These are phyloP conservation scores for Platorchestia sp. DNA, from an alignment of 1,140 invertebrate species.

Conservation along the genomic window DNA sequence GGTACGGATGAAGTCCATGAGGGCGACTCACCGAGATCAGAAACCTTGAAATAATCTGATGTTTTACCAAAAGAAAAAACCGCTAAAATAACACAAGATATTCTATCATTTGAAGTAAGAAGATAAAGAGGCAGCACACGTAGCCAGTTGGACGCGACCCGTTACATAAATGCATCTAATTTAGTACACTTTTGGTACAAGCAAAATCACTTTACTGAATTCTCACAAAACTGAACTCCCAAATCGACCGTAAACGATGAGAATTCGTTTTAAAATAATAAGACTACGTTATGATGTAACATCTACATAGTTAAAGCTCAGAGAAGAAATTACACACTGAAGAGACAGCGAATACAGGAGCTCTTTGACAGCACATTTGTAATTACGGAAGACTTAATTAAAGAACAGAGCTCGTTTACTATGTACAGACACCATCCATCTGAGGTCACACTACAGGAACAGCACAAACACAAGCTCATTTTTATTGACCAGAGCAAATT, in stretches of 20 bases:
- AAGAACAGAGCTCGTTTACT: not conserved
- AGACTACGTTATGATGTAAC: not conserved
- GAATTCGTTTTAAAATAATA: not conserved
- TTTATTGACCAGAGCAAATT: not conserved
- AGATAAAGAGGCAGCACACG: not conserved
- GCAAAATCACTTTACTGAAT: not conserved
- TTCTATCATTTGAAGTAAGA: not conserved
- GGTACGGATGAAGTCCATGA: not conserved
- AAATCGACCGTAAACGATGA: not conserved
- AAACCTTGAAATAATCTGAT: not conserved
- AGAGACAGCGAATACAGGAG: not conserved
- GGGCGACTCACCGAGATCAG: not conserved
- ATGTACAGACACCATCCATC: not conserved
- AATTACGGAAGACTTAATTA: not conserved
- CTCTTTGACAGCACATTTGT: not conserved
- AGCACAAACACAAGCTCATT: not conserved
- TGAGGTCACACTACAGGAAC: not conserved
- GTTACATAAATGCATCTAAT: not conserved
- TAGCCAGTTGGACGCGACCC: not conserved
- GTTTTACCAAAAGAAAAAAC: not conserved
- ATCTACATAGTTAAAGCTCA: conserved; percentile 14
- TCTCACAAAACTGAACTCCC: not conserved
- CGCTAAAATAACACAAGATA: not conserved
- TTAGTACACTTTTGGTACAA: not conserved
- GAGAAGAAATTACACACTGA: not conserved